These are phyloP conservation scores for Mugil cephalus DNA, from an alignment of 2,113 vertebrate species.

Conservation along the genomic window DNA sequence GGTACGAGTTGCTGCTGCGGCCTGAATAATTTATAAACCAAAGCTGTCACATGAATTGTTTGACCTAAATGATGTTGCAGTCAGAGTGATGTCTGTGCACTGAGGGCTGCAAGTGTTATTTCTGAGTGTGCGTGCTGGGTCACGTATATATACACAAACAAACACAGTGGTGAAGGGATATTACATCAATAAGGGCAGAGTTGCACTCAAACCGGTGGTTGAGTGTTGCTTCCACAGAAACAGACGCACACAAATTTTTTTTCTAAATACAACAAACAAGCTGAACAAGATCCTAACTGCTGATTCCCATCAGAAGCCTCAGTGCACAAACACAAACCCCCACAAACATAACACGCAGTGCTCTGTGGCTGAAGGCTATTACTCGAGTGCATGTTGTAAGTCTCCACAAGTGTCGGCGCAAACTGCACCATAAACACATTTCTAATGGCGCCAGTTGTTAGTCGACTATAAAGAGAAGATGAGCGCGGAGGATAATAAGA, in stretches of 20 bases:
- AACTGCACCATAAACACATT: slow-evolving; percentile 60
- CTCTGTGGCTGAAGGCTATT: slow-evolving; percentile 15
- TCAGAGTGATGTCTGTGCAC: slow-evolving; percentile 22
- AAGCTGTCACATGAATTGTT: slow-evolving; percentile 44
- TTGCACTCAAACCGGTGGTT: slow-evolving; percentile 4
- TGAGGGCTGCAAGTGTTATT: slow-evolving; percentile 43
- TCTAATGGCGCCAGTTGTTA: slow-evolving; percentile 45
- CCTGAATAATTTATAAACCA: slow-evolving; percentile 53
- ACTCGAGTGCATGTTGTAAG: slow-evolving; percentile 28
- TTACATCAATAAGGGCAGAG: slow-evolving; percentile 5
- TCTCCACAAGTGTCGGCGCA: slow-evolving; percentile 19
- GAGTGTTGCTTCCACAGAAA: background rate
- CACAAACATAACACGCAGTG: slow-evolving; percentile 29
- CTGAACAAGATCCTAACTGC: background rate
- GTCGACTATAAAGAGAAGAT: slow-evolving; percentile 42
- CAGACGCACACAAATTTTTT: too few relatives aligned
- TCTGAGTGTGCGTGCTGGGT: background rate
- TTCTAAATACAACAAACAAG: background rate
- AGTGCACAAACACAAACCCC: slow-evolving; percentile 32
- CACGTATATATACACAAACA: background rate
- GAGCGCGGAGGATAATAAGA: slow-evolving; percentile 49
- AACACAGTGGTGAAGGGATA: slow-evolving; percentile 13
- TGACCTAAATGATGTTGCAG: slow-evolving; percentile 39
- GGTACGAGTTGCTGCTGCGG: slow-evolving; percentile 29
- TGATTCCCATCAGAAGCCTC: slow-evolving; percentile 5